Base-by-base conservation (phyloP, 2,797 vertebrate genomes). In the Garrulus glandarius region DNA sequence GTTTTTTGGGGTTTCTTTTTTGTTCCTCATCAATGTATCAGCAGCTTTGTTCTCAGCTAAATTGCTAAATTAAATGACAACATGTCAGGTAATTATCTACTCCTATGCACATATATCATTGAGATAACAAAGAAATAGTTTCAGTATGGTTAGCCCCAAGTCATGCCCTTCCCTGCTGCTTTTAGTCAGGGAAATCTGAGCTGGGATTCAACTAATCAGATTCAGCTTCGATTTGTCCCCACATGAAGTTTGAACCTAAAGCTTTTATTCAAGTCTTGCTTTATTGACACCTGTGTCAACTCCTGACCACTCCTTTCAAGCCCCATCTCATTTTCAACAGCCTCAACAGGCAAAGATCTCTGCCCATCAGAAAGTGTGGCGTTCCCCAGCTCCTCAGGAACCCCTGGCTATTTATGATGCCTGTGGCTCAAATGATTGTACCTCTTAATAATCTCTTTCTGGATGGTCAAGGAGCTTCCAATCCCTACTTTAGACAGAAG, bases 381-480 rank as follows among this genome's bases (percentile, higher is more conserved):
- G 6, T 5, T 34, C 20, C 12, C 6, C 32, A 63, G 10, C 18
- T 71, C 27, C 36, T 24, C 19, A 68, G 13, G 30, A 68, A 11
- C 3, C 21, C 15, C 13, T 10, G 9, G 10, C 6, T 49, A 4
- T 21, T 60, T 20, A 21, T 50, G 17, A 9, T 57, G 13, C 5
- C 17, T 6, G 1, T n/a, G 43, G 37, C 3, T 50, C 21, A 61
- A 36, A 60, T 15, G 4, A 23, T 32, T 7, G 0, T 15, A 30
- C 4, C 2, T 47, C 20, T 23, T 30, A 56, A 47, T 1, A 32
- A 4, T 14, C 8, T 5, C 5, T 21, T 14, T 84, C 21, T 89
- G 23, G 15, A 43, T 70, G 30, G 4, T 13, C 30, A 49, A 47
- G 46, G 29, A 72, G 4, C 11, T 72, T 83, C 17, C 34, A 44